Conservation (phyloP, 2,113 vertebrate species). For the Larimichthys polyactis region DNA sequence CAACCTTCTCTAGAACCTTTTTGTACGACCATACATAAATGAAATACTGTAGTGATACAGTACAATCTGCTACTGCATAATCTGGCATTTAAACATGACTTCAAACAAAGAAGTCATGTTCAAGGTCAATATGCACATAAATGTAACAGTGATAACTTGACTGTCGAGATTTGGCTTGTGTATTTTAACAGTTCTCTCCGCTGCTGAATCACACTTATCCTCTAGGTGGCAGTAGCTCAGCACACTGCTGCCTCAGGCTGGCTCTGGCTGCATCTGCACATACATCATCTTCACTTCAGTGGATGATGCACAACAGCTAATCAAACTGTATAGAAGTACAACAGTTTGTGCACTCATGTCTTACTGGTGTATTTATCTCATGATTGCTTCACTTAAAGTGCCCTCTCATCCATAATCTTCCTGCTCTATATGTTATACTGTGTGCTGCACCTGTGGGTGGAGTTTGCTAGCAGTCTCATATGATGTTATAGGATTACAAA, state of each 20-base stretch:
- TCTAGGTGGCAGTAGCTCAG: slow-evolving; percentile 69
- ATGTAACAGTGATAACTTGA: neutral
- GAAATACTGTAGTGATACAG: neutral
- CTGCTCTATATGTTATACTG: neutral
- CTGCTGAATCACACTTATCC: slow-evolving; percentile 13
- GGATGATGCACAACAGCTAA: neutral
- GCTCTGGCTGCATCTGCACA: neutral
- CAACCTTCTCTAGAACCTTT: neutral
- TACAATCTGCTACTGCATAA: neutral
- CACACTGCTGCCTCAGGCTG: slow-evolving; percentile 2
- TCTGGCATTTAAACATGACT: neutral
- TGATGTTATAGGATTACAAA: slow-evolving; percentile 14
- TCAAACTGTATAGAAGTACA: neutral
- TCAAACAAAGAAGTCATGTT: neutral
- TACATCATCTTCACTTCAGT: neutral
- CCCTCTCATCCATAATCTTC: neutral
- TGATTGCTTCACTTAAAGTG: slow-evolving; percentile 2
- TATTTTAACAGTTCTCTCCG: neutral
- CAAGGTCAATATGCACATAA: neutral
- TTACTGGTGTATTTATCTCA: neutral
- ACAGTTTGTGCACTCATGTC: neutral
- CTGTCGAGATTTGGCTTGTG: neutral
- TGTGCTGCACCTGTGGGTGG: slow-evolving; percentile 1
- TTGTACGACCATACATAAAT: neutral
- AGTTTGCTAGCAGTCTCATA: neutral